These are phyloP conservation scores for Rhopilema esculentum DNA, from an alignment of 30 jellyfish, hydroid and myxozoan genomes.

Conservation along the genomic window DNA sequence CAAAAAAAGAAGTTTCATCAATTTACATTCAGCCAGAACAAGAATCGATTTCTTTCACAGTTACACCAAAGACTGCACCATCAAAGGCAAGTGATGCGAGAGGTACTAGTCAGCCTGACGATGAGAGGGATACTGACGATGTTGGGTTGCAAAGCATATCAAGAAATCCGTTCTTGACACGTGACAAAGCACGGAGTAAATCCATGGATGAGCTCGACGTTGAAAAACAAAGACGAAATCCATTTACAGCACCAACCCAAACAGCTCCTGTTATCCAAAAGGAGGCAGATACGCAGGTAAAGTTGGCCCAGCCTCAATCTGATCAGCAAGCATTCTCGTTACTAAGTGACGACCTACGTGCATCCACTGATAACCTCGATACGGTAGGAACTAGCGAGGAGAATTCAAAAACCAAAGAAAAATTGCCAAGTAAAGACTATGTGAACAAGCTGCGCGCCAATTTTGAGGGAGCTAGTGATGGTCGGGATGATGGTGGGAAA, in stretches of 20 bases:
- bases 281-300: slow-evolving; percentile 2
- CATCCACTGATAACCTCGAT: slow-evolving; percentile 56
- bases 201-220: slow-evolving; percentile 45
- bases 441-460: slow-evolving; percentile 68
- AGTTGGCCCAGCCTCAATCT: neutral
- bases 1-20: slow-evolving; percentile 23
- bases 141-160: slow-evolving; percentile 29
- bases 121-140: slow-evolving; percentile 9
- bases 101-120: neutral
- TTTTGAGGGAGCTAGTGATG: slow-evolving; percentile 59
- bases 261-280: neutral
- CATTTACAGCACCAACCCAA: slow-evolving; percentile 11
- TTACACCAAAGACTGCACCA: neutral
- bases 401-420: slow-evolving; percentile 14
- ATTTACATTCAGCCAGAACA: slow-evolving; percentile 32
- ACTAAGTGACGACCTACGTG: slow-evolving; percentile 67
- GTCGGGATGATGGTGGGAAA: too few species aligned
- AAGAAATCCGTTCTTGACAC: slow-evolving; percentile 47
- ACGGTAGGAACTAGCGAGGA: slow-evolving; percentile 39
- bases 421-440: slow-evolving; percentile 45
- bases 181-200: slow-evolving; percentile 64
- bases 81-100: slow-evolving; percentile 18
- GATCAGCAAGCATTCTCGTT: slow-evolving; percentile 32
- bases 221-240: slow-evolving; percentile 32
- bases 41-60: slow-evolving; percentile 32